Evolutionary conservation across 1,140 invertebrate genomes (phyloP), one percentile per base, ranked within the genome.

Genomic region (Cheumatopsyche charites): DNA sequence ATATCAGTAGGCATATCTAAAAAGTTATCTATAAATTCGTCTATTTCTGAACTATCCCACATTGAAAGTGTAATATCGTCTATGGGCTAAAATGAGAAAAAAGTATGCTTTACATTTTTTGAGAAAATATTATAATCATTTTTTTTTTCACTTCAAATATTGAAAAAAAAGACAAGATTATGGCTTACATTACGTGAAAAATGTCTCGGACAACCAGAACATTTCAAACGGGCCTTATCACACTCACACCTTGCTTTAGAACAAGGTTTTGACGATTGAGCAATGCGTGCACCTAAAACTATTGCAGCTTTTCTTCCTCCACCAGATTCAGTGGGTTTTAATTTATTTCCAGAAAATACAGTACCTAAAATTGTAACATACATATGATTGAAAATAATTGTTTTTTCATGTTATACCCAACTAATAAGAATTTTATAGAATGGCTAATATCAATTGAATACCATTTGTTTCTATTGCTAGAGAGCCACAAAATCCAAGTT

Each of bases 381-480:
- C 43, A 47, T n/a, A 47, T 47, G 15, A 47, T 47, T 47, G 11
- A 15, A 47, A 47, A 47, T n/a, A n/a, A n/a, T n/a, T 36, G 29
- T 36, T 36, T 36, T 4, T 36, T 36, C 29, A 36, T 4, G 9
- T 4, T n/a, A n/a, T n/a, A n/a, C n/a, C n/a, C n/a, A n/a, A n/a
- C n/a, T n/a, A n/a, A n/a, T n/a, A n/a, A n/a, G n/a, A n/a, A n/a
- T n/a, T n/a, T n/a, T n/a, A 66, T 26, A 66, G 9, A 43, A 66
- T n/a, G 41, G n/a, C 45, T 66, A 9, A 36, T 25, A 2, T 42
- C 3, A 66, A 11, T 66, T 67, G 19, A 75, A 58, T 82, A 85
- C 95, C 95, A 77, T 95, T 94, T 0, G 92, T 93, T 77, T 94
- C 91, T 66, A 95, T 77, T 0, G 94, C 90, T 5, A 97, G 82